Evolutionary conservation across 2,797 vertebrate genomes (phyloP), one percentile per base, ranked within the genome.

Genomic region (Parauchenoglanis punctatus): DNA sequence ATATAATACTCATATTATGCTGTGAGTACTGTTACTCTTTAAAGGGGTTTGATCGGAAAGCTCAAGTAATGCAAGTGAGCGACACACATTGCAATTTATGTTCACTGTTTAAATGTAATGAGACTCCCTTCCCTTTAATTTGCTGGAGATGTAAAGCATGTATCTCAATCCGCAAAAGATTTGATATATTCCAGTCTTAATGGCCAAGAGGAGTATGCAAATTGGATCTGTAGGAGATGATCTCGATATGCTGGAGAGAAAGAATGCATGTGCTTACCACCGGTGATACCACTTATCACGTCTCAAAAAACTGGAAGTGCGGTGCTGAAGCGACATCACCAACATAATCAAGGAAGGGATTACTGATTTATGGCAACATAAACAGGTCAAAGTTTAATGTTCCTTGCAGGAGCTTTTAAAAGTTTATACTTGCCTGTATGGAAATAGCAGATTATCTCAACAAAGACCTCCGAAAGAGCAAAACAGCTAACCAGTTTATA

Each of bases 61-160:
- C 67, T 89, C 85, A 56, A 76, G 80, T 83, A 83, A 83, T 83
- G 70, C 52, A 12, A 28, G 44, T 65, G 61, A 11, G 44, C 6
- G 46, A 46, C 52, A 40, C 84, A 83, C 67, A 88, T 59, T 82
- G 84, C 68, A 82, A 83, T 56, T 75, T 68, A 52, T 83, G 84
- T 85, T 80, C 84, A 23, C 75, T 86, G 58, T 81, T 46, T 77
- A 88, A 84, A 77, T 63, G 73, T 85, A 78, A 88, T 86, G 73
- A 87, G 75, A 58, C 25, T 83, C 5, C 56, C 59, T 84, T 86
- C 25, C 25, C 59, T 75, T 35, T 44, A 31, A 56, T 25, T n/a
- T 17, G 2, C 13, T 15, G 54, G 54, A 35, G 31, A 46, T 81
- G 35, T 46, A 3, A n/a, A 44, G 12, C 7, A 63, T n/a, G 58